Conservation (phyloP, 2,113 vertebrate genomes). For the Xyrauchen texanus region DNA sequence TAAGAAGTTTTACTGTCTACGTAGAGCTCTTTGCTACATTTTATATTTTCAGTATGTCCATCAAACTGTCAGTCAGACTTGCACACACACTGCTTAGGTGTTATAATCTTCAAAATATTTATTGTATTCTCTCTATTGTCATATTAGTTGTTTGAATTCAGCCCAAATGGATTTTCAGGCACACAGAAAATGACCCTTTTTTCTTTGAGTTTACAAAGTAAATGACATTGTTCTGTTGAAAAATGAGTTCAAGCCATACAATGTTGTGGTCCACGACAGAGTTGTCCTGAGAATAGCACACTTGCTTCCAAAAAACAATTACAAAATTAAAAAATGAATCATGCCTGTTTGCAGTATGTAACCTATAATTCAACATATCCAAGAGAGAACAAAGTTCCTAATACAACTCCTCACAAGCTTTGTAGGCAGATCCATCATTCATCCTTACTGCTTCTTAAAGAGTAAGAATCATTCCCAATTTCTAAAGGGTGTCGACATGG, state of each 20-base stretch:
- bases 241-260: constrained; percentile 17
- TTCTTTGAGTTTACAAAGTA: background rate
- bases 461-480: constrained; percentile 14
- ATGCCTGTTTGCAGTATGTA: constrained; percentile 4
- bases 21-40: constrained; percentile 52
- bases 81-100: constrained; percentile 41
- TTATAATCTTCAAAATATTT: constrained; percentile 49
- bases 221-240: background rate
- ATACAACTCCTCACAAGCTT: background rate
- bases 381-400: background rate
- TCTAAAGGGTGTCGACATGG: constrained; percentile 52
- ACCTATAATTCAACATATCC: background rate
- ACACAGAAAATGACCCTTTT: constrained; percentile 7
- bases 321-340: background rate
- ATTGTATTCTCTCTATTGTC: constrained; percentile 19
- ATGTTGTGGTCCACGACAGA: background rate
- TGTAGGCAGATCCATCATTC: constrained; percentile 24
- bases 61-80: constrained; percentile 32
- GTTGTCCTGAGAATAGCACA: background rate
- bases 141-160: background rate
- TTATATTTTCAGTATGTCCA: constrained; percentile 41
- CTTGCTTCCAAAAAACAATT: background rate
- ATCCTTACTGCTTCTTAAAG: constrained; percentile 30
- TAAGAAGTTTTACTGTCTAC: constrained; percentile 51
- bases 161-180: constrained; percentile 16